Evolutionary conservation across 2,888 invertebrate genomes (phyloP).

Genomic region (Anorthoa munda): DNA sequence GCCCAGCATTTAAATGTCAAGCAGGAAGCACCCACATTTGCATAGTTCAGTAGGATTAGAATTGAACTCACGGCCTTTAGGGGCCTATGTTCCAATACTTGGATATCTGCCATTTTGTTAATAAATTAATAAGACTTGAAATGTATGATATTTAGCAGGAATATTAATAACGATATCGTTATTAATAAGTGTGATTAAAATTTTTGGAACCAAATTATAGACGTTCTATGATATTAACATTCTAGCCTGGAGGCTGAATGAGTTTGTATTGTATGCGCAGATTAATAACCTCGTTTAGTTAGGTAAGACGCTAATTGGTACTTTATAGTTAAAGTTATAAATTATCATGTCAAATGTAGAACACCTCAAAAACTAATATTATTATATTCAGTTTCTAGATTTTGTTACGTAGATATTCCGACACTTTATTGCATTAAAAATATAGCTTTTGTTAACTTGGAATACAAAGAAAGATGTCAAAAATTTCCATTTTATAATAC

Average conservation of each 20-base stretch:
- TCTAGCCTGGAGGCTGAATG: constrained; percentile 2
- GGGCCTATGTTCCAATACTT: constrained; percentile 40
- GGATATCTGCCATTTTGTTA: constrained; percentile 24
- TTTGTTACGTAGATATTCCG: background rate
- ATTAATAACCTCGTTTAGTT: constrained; percentile 10
- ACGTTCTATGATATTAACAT: constrained; percentile 6
- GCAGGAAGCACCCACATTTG: constrained; percentile 47
- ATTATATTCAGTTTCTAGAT: background rate
- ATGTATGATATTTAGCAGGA: constrained; percentile 2
- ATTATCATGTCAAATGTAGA: background rate
- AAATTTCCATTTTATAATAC: background rate
- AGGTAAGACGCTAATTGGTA: background rate
- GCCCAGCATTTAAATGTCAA: constrained; percentile 45
- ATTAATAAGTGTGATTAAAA: constrained; percentile 20
- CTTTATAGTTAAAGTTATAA: background rate
- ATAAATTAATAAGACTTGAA: constrained; percentile 29
- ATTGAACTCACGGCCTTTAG: constrained; percentile 35
- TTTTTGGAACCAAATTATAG: constrained; percentile 23
- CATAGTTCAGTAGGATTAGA: constrained; percentile 44
- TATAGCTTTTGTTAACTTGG: background rate
- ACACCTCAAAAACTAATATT: background rate
- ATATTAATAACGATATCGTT: constrained; percentile 8
- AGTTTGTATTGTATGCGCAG: background rate
- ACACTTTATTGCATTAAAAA: background rate
- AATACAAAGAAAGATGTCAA: constrained; percentile 17